phyloP scores from a whole-genome alignment of 1,140 invertebrate genomes.

The Drosophila albomicans region DNA sequence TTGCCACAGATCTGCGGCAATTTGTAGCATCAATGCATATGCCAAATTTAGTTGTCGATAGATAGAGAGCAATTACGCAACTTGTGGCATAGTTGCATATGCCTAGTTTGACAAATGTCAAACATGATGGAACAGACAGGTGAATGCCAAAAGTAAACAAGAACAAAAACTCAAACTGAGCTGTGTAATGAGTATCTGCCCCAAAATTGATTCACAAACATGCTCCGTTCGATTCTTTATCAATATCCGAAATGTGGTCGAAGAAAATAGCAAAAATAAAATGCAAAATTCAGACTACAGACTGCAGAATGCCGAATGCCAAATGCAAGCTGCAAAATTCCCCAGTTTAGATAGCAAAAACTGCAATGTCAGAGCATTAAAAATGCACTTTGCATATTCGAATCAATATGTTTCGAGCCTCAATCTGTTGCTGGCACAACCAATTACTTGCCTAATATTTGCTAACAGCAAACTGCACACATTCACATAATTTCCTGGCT shows the following conservation, averaged over 20 bases:
- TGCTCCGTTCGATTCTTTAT: neutral
- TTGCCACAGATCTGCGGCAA: conserved; percentile 33
- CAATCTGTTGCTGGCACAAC: conserved; percentile 14
- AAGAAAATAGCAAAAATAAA: neutral
- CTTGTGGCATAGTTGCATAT: conserved; percentile 44
- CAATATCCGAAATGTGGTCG: conserved; percentile 2
- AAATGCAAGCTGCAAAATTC: neutral
- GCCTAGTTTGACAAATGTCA: conserved; percentile 7
- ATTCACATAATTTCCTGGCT: conserved; percentile 41
- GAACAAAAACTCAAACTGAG: conserved; percentile 13
- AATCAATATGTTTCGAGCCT: neutral
- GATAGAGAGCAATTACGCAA: conserved; percentile 43
- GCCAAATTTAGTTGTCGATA: conserved; percentile 38
- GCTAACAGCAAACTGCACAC: conserved; percentile 30
- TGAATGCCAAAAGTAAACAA: conserved; percentile 12
- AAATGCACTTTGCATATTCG: conserved; percentile 23
- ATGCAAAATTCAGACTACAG: neutral
- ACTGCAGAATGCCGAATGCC: too few relatives aligned
- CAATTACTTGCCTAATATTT: conserved; percentile 70
- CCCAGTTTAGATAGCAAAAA: neutral
- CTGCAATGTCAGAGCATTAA: conserved; percentile 14
- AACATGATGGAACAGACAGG: conserved; percentile 1
- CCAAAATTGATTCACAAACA: neutral
- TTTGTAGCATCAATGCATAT: conserved; percentile 20
- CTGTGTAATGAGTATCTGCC: neutral